phyloP scores from a whole-genome alignment of 2,797 vertebrate species.

The Falco biarmicus region DNA sequence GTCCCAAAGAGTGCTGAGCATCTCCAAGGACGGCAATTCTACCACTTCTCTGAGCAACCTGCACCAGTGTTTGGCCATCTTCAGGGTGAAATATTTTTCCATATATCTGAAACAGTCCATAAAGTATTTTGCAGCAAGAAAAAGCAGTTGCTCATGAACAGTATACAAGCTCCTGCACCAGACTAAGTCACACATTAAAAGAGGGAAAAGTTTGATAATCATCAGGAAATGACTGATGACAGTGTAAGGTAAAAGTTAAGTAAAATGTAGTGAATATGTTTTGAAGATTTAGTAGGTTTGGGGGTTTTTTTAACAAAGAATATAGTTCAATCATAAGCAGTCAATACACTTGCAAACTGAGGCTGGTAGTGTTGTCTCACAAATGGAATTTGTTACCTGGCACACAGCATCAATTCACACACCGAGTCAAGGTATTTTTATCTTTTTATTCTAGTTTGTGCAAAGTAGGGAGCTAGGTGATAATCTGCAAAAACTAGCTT shows the following conservation, averaged over 20 bases:
- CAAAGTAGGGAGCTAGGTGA: too few relatives aligned
- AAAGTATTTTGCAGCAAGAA: not conserved
- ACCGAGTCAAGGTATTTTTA: too few relatives aligned
- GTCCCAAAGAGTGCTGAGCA: accelerated
- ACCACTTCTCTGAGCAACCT: not conserved
- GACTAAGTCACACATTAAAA: not conserved
- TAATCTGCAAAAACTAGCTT: too few relatives aligned
- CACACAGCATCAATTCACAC: too few relatives aligned
- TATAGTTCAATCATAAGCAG: not conserved
- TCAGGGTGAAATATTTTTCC: not conserved
- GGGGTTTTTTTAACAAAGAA: not conserved
- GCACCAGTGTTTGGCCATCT: not conserved
- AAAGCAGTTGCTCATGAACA: not conserved
- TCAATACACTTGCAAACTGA: not conserved
- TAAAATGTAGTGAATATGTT: not conserved
- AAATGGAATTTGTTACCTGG: too few relatives aligned
- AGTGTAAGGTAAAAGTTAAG: not conserved
- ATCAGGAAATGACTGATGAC: not conserved
- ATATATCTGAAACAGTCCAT: not conserved
- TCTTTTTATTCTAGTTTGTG: too few relatives aligned
- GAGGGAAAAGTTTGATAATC: not conserved
- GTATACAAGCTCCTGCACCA: not conserved
- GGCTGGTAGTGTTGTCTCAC: too few relatives aligned
- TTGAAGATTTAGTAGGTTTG: not conserved
- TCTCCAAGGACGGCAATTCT: not conserved